A percentile compares a stretch with the other conserved stretches of the same genome.
Evolutionary conservation across 2,113 vertebrate genomes (phyloP).

Genomic region (Poeciliopsis prolifica): DNA sequence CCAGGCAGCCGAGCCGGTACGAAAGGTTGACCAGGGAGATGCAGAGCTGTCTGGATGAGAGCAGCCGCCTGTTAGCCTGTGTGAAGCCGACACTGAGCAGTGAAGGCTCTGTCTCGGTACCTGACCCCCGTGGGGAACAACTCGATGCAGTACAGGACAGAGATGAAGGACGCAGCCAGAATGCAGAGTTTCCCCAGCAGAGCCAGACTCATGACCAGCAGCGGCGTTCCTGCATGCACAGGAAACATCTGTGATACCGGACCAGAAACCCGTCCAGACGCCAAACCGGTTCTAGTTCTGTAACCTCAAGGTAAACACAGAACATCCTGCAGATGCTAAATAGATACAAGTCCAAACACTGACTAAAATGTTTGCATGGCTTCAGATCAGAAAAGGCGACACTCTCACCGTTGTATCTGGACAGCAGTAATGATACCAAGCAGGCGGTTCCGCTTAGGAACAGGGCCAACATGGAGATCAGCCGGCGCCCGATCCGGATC

Average conservation of each 20-base stretch:
- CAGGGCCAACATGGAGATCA: slow-evolving; percentile 69
- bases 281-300: background rate
- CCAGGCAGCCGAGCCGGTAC: slow-evolving; percentile 70
- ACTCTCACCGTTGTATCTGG: slow-evolving; percentile 61
- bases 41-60: slow-evolving; percentile 72
- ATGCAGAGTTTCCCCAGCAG: slow-evolving; percentile 79
- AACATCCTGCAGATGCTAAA: background rate
- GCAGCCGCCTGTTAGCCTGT: too few species aligned
- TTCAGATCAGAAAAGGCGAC: background rate
- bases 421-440: slow-evolving; percentile 71
- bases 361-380: background rate
- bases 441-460: slow-evolving; percentile 74
- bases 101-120: slow-evolving; percentile 41
- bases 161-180: slow-evolving; percentile 68
- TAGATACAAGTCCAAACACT: background rate
- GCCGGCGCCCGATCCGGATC: slow-evolving; percentile 65
- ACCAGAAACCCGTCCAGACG: too few species aligned
- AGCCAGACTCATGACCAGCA: slow-evolving; percentile 74
- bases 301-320: background rate
- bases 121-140: slow-evolving; percentile 79
- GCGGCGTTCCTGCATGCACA: slow-evolving; percentile 51
- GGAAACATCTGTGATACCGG: background rate
- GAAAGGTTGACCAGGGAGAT: slow-evolving; percentile 70
- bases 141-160: slow-evolving; percentile 75
- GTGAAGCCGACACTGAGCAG: too few species aligned